Conservation (phyloP, 2,113 vertebrate species). For the Ariopsis seemanni region DNA sequence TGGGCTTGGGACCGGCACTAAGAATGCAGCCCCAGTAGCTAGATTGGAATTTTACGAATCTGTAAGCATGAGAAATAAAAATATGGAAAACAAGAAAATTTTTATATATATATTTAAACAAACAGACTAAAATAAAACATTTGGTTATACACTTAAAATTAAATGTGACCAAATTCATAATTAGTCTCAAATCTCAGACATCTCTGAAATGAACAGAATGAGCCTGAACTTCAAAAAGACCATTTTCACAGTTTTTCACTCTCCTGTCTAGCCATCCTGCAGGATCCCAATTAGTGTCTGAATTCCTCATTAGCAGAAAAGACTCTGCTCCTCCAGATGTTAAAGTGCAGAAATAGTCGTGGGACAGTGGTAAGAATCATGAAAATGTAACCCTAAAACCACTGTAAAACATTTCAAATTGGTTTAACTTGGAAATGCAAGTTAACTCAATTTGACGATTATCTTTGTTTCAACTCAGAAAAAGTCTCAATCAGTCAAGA, state of each 20-base stretch:
- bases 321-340: slow-evolving; percentile 48
- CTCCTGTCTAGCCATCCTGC: slow-evolving; percentile 1
- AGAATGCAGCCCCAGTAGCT: too few species aligned
- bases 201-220: background rate
- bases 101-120: background rate
- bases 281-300: slow-evolving; percentile 25
- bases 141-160: background rate
- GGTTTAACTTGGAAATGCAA: too few species aligned
- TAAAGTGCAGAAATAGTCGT: slow-evolving; percentile 5
- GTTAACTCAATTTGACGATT: too few species aligned
- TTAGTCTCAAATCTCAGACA: background rate
- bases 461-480: too few species aligned
- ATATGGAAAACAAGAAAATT: background rate
- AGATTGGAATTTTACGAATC: too few species aligned
- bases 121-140: background rate
- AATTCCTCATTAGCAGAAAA: slow-evolving; percentile 20
- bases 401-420: too few species aligned
- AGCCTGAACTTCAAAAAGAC: background rate
- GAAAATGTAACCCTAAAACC: slow-evolving; percentile 5
- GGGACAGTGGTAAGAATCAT: background rate
- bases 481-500: too few species aligned
- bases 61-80: background rate
- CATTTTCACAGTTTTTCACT: background rate
- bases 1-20: too few species aligned
- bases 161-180: background rate